phyloP scores from a whole-genome alignment of 53 echinoderm and acorn worm genomes.

The Stichopus horrens region DNA sequence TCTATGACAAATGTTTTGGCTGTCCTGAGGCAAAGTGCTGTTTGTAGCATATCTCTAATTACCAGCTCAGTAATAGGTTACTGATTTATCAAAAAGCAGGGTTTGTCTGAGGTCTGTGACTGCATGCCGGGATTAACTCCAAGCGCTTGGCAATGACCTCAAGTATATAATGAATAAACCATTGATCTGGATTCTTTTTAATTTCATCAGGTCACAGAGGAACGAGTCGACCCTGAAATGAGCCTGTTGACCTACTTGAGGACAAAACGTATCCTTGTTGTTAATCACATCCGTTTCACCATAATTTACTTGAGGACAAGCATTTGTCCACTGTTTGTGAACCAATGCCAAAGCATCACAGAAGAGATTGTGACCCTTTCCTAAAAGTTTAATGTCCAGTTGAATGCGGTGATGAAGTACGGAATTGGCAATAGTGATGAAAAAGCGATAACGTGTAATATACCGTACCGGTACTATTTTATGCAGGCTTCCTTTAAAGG shows the following conservation, averaged over 20 bases:
- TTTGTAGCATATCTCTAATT: neutral
- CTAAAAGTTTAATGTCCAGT: neutral
- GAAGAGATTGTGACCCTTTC: neutral
- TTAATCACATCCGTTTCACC: neutral
- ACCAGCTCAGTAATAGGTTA: neutral
- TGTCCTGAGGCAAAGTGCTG: neutral
- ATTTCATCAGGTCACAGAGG: neutral
- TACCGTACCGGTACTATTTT: too few relatives aligned
- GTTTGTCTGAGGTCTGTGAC: neutral
- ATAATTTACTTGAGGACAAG: neutral
- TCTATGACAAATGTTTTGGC: neutral
- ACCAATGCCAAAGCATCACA: neutral
- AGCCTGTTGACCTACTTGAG: neutral
- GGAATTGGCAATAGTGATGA: neutral
- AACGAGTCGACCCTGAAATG: neutral
- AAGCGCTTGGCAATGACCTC: neutral
- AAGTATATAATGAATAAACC: neutral
- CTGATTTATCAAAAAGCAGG: neutral
- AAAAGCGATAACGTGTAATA: neutral
- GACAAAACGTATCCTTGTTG: neutral
- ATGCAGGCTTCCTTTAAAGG: too few relatives aligned
- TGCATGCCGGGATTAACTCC: neutral
- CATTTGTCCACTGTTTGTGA: neutral
- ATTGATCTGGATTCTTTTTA: neutral
- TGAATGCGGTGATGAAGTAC: neutral